Base-by-base conservation (phyloP, 2,113 vertebrate genomes). In the Dasypus novemcinctus region DNA sequence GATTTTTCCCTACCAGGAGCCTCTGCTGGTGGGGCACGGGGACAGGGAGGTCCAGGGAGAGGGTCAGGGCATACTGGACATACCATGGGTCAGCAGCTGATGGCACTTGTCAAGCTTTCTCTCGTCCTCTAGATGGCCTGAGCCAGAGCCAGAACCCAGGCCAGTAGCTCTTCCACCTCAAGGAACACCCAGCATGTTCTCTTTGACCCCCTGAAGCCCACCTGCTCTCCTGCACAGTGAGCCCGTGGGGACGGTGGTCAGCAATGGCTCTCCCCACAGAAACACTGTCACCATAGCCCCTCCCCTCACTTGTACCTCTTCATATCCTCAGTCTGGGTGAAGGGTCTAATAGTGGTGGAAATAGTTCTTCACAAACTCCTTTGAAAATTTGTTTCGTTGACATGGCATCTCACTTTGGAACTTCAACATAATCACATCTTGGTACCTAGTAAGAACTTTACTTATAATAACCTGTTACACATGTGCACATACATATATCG, bases 211-310 rank as follows among this genome's bases (percentile, higher is more conserved):
- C 8, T 18, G 57, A 49, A 79, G 46, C 38, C 63, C 68, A 66
- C 29, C 20, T 15, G 1, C 29, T 57, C 38, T 83, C 7, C 18
- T 49, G 23, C 1, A 3, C 29, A 29, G n/a, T 23, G 31, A 41
- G 13, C 6, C 2, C 25, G 3, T 27, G 2, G 13, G 81, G 33
- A 43, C 20, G 54, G 5, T 15, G 15, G 68, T 33, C 29, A 43
- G n/a, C 1, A 7, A n/a, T 0, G 21, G 21, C 15, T 25, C 17
- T 21, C 3, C 7, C 17, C 18, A 5, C 36, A 46, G n/a, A 49
- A 59, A 31, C 14, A 13, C 15, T 14, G 13, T 31, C 6, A 2
- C 33, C 23, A 17, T n/a, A n/a, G 7, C 41, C 12, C 66, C 5
- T 36, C 57, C 3, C 4, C 15, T 68, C 21, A 18, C 20, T 33